phyloP scores from a whole-genome alignment of 2,888 invertebrate species.

The Drosophila lacicola region DNA sequence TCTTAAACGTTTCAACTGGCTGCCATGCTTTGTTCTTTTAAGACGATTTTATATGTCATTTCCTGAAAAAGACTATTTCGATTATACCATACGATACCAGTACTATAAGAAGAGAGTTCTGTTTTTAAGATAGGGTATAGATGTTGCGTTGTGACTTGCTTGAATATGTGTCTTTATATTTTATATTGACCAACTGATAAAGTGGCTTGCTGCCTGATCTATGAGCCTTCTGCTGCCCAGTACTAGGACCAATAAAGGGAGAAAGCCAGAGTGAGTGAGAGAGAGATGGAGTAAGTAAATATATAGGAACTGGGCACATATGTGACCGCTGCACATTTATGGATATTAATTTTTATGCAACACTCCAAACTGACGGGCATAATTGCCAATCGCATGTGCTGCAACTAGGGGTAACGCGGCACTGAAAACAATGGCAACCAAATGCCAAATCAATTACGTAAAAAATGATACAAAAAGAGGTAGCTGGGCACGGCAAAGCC shows the following conservation, averaged over 20 bases:
- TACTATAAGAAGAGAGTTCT: too few relatives aligned
- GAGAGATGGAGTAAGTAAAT: not conserved
- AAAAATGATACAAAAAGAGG: not conserved
- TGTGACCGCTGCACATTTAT: conserved; percentile 68
- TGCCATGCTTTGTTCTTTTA: not conserved
- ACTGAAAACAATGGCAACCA: conserved; percentile 8
- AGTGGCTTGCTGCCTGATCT: conserved; percentile 55
- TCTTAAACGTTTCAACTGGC: not conserved
- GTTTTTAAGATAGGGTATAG: conserved; percentile 5
- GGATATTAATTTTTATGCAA: conserved; percentile 75
- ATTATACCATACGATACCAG: too few relatives aligned
- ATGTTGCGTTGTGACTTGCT: not conserved
- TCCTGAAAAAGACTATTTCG: too few relatives aligned
- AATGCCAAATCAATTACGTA: conserved; percentile 59
- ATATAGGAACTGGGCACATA: conserved; percentile 37
- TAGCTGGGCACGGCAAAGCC: too few relatives aligned
- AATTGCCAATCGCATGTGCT: conserved; percentile 56
- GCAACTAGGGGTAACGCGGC: conserved; percentile 2
- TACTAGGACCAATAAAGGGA: not conserved
- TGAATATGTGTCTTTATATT: not conserved
- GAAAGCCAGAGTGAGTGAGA: not conserved
- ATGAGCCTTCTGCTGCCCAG: conserved; percentile 30
- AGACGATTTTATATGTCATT: too few relatives aligned
- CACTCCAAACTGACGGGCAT: conserved; percentile 67
- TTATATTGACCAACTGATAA: conserved; percentile 24